phyloP scores from a whole-genome alignment of 2,797 vertebrate genomes.

The Halcyon badia region DNA sequence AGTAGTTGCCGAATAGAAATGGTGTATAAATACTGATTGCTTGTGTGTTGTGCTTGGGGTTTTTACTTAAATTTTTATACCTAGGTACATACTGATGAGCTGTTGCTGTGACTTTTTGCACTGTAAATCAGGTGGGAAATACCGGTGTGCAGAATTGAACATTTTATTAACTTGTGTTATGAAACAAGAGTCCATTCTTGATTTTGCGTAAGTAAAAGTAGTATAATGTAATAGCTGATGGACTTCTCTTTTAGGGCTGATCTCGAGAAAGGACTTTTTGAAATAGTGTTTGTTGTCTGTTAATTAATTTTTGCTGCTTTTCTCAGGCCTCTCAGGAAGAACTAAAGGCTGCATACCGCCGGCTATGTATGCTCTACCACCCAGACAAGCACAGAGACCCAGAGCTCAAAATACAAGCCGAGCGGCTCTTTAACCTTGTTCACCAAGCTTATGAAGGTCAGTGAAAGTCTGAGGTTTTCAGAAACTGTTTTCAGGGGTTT shows the following conservation, averaged over 20 bases:
- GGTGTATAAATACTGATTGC: not conserved
- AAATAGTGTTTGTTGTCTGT: not conserved
- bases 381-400: constrained; percentile 98
- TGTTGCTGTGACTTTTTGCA: not conserved
- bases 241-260: not conserved
- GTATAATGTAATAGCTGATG: not conserved
- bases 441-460: constrained; percentile 98
- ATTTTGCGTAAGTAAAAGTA: not conserved
- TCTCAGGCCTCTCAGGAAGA: constrained; percentile 94
- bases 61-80: not conserved
- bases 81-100: not conserved
- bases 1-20: not conserved
- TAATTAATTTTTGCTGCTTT: constrained; percentile 17
- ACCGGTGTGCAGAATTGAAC: not conserved
- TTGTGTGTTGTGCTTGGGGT: not conserved
- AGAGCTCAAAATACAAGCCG: constrained; percentile 93
- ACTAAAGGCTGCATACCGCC: constrained; percentile 94
- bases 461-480: not conserved
- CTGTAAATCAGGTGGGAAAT: not conserved
- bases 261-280: not conserved
- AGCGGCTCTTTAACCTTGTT: constrained; percentile 96
- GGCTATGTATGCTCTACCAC: constrained; percentile 97
- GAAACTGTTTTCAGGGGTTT: not conserved
- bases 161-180: not conserved
- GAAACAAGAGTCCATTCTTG: not conserved